Percentiles rank a stretch among this genome's conserved stretches.
Evolutionary conservation across 2,113 vertebrate species (phyloP).

Genomic region (Serilophus lunatus): DNA sequence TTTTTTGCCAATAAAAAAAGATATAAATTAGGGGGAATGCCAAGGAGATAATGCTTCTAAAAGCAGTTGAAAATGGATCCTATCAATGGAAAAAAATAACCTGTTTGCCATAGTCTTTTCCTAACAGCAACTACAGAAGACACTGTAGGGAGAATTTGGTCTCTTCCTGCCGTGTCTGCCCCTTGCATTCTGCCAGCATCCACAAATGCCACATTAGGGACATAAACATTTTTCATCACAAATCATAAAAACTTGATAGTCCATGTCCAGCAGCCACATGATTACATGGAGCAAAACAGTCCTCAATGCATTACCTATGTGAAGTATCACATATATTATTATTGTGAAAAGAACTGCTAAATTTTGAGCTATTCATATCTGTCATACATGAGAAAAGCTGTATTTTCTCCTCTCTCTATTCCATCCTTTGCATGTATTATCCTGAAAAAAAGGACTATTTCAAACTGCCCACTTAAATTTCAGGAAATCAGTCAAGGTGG

Average conservation of each 20-base stretch:
- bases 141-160: fast-evolving
- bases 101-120: neutral
- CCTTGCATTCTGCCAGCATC: neutral
- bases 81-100: neutral
- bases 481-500: neutral
- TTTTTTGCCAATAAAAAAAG: neutral
- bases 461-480: neutral
- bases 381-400: neutral
- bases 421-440: neutral
- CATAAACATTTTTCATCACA: neutral
- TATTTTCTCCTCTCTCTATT: neutral
- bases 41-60: neutral
- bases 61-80: neutral
- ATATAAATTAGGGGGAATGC: neutral
- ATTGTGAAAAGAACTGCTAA: neutral
- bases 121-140: neutral
- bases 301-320: too few relatives aligned
- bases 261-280: neutral
- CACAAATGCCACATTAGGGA: neutral
- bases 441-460: neutral
- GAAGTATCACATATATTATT: neutral
- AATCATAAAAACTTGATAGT: neutral
- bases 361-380: neutral
- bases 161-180: neutral
- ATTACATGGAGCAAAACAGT: neutral